Evolutionary conservation across 2,888 invertebrate species (phyloP).

Genomic region (Biston betularia): DNA sequence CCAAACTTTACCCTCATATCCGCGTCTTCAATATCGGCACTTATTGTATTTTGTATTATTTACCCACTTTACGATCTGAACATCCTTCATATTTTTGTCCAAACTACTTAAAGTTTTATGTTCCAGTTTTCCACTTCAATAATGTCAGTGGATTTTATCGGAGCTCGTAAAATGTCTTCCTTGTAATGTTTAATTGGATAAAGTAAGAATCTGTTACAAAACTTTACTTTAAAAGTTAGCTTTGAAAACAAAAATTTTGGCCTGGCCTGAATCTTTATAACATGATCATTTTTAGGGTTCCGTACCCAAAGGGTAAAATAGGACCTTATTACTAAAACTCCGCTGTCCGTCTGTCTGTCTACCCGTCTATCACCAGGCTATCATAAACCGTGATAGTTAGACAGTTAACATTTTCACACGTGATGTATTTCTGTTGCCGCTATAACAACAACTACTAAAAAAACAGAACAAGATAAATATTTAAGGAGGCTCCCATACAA

Average conservation of each 20-base stretch:
- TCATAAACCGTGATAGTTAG: no score
- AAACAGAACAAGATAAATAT: no score
- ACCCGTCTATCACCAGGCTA: no score
- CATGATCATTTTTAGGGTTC: no score
- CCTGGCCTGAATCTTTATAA: not conserved
- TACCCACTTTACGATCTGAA: constrained; percentile 81
- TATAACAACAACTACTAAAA: no score
- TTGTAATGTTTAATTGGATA: constrained; percentile 70
- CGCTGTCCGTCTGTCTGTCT: no score
- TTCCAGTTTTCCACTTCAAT: constrained; percentile 77
- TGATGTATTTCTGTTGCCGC: no score
- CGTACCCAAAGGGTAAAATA: no score
- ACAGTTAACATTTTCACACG: no score
- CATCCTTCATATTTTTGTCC: constrained; percentile 79
- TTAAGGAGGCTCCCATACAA: no score
- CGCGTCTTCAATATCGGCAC: constrained; percentile 78
- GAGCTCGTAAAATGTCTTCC: constrained; percentile 66
- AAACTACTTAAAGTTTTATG: constrained; percentile 84
- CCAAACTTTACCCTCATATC: constrained; percentile 52
- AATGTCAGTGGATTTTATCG: constrained; percentile 74
- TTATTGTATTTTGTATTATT: constrained; percentile 86
- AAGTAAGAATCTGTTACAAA: constrained; percentile 27
- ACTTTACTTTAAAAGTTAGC: not conserved
- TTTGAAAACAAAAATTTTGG: not conserved
- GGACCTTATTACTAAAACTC: no score